Evolutionary conservation across 2,888 invertebrate genomes (phyloP).

Genomic region (Unio delphinus): DNA sequence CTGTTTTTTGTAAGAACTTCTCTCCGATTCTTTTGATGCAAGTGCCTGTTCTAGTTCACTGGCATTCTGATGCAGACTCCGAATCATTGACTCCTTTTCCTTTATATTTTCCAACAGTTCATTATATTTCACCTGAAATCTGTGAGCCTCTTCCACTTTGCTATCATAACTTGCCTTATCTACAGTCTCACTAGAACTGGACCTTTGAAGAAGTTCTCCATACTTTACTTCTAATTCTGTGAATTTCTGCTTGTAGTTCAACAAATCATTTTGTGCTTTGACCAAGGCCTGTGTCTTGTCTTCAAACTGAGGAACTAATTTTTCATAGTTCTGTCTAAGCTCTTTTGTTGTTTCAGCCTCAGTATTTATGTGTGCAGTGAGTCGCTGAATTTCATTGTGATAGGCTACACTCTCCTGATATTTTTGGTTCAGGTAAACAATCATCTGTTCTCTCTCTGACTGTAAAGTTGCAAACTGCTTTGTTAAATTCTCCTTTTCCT

Average conservation of each 20-base stretch:
- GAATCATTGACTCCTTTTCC: conserved; percentile 43
- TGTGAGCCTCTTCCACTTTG: conserved; percentile 48
- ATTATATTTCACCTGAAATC: conserved; percentile 37
- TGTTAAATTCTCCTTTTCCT: conserved; percentile 68
- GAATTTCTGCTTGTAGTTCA: conserved; percentile 66
- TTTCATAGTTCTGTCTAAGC: conserved; percentile 60
- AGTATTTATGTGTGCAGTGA: conserved; percentile 69
- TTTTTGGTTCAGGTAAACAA: conserved; percentile 79
- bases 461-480: conserved; percentile 78
- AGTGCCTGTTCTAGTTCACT: conserved; percentile 53
- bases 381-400: conserved; percentile 86
- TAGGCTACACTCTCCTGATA: conserved; percentile 89
- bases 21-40: conserved; percentile 51
- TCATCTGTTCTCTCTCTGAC: conserved; percentile 71
- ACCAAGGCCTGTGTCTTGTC: conserved; percentile 69
- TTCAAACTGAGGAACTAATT: conserved; percentile 68
- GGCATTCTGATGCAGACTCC: conserved; percentile 43
- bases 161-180: conserved; percentile 44
- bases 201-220: conserved; percentile 56
- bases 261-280: conserved; percentile 69
- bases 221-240: conserved; percentile 66
- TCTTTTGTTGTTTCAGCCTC: conserved; percentile 57
- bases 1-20: conserved; percentile 60
- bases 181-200: conserved; percentile 49
- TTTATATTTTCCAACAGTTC: conserved; percentile 36